Evolutionary conservation across 2,888 invertebrate species (phyloP).

Genomic region (Acronicta leporina): DNA sequence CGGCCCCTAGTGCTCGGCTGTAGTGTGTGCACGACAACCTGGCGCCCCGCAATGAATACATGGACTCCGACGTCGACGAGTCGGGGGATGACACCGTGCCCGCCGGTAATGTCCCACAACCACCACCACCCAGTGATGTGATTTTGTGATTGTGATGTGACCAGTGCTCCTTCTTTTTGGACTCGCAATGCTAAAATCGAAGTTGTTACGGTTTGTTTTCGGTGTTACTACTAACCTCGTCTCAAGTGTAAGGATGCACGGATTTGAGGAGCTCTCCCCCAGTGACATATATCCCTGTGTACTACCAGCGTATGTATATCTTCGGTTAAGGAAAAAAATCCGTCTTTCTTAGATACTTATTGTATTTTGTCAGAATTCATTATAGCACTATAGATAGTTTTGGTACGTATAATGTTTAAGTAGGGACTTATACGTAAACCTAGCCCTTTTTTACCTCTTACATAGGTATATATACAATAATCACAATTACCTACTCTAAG

Average conservation of each 20-base stretch:
- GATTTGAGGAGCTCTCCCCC: slow-evolving; percentile 15
- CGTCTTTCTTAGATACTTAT: not conserved
- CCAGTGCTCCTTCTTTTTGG: slow-evolving; percentile 27
- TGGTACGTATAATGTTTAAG: not conserved
- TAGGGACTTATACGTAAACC: not conserved
- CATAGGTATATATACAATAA: too few relatives aligned
- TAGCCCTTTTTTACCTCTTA: not conserved
- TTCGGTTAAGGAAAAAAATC: slow-evolving; percentile 23
- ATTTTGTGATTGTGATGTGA: slow-evolving; percentile 36
- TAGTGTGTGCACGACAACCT: slow-evolving; percentile 64
- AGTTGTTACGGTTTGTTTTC: slow-evolving; percentile 5
- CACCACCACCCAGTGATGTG: slow-evolving; percentile 33
- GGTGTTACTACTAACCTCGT: slow-evolving; percentile 10
- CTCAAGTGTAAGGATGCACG: slow-evolving; percentile 16
- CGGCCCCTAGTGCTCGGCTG: slow-evolving; percentile 73
- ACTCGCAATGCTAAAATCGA: not conserved
- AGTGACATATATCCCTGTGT: slow-evolving; percentile 8
- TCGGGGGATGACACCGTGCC: slow-evolving; percentile 86
- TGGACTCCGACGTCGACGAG: slow-evolving; percentile 72
- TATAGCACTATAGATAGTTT: too few relatives aligned
- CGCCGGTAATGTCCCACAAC: slow-evolving; percentile 74
- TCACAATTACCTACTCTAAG: too few relatives aligned
- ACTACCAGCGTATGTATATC: slow-evolving; percentile 31
- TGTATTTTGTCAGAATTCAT: not conserved
- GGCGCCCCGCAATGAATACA: slow-evolving; percentile 85